These are phyloP conservation scores for Cheilosia scutellata DNA, from an alignment of 2,888 invertebrate species.

Conservation along the genomic window DNA sequence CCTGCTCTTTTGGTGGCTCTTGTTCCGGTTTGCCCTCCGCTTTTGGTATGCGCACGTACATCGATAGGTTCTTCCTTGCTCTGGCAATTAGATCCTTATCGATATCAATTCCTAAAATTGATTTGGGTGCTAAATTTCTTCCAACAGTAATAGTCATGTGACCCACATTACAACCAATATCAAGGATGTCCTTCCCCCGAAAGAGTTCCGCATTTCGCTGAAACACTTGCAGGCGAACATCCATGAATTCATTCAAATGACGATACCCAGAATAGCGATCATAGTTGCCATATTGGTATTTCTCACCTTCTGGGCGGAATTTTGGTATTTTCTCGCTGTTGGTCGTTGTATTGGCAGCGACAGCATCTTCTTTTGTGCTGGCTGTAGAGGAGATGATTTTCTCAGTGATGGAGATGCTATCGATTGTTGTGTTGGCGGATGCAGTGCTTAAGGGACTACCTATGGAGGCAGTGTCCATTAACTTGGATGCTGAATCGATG, in stretches of 20 bases:
- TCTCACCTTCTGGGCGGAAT: slow-evolving; percentile 90
- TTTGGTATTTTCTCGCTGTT: slow-evolving; percentile 78
- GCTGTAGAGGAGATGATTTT: slow-evolving; percentile 32
- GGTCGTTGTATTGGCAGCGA: slow-evolving; percentile 10
- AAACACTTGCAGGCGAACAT: slow-evolving; percentile 93
- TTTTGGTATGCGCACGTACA: slow-evolving; percentile 82
- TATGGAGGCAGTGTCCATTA: slow-evolving; percentile 45
- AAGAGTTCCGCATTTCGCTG: slow-evolving; percentile 92
- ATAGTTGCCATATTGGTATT: slow-evolving; percentile 98
- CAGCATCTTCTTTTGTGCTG: slow-evolving; percentile 12
- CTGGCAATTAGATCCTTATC: slow-evolving; percentile 92
- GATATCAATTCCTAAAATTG: slow-evolving; percentile 97
- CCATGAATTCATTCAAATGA: slow-evolving; percentile 91
- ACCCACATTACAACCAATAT: slow-evolving; percentile 99
- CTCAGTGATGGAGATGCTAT: slow-evolving; percentile 25
- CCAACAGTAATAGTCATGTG: slow-evolving; percentile 96
- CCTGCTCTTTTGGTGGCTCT: slow-evolving; percentile 16
- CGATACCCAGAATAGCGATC: slow-evolving; percentile 98
- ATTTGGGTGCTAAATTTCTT: slow-evolving; percentile 92
- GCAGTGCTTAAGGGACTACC: slow-evolving; percentile 62
- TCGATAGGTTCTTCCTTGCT: slow-evolving; percentile 83
- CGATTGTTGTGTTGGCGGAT: slow-evolving; percentile 55
- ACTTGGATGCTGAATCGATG: slow-evolving; percentile 65
- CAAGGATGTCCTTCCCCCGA: slow-evolving; percentile 94
- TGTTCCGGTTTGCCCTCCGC: slow-evolving; percentile 28